Conservation (phyloP, 2,113 vertebrate genomes). For the Pteruthius melanotis region DNA sequence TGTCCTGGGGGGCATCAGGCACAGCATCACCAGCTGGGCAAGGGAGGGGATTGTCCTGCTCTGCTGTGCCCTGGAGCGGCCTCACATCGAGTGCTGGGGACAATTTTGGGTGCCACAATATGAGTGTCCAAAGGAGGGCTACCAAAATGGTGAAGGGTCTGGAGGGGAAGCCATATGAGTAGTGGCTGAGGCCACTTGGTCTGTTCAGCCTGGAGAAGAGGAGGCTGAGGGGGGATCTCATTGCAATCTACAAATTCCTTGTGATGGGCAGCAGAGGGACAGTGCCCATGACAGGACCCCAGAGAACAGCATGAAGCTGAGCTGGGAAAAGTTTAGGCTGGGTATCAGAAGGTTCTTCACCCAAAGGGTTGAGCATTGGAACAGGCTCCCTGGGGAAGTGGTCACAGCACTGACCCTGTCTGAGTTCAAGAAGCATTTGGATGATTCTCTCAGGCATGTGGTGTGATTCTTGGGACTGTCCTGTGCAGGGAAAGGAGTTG, state of each 20-base stretch:
- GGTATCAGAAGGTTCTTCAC: neutral
- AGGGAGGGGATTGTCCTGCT: neutral
- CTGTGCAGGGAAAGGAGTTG: neutral
- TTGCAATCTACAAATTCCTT: neutral
- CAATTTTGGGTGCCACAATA: too few species aligned
- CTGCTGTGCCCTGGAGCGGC: neutral
- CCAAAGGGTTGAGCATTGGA: neutral
- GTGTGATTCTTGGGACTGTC: neutral
- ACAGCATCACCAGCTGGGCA: accelerated
- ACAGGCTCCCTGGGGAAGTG: neutral
- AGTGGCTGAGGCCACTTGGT: neutral
- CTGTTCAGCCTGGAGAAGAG: neutral
- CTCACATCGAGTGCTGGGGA: neutral
- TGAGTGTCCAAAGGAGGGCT: neutral
- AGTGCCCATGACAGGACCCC: neutral
- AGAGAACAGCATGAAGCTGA: neutral
- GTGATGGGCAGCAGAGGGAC: neutral
- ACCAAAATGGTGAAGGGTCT: neutral
- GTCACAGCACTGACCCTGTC: neutral
- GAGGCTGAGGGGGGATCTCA: neutral
- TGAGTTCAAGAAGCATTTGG: neutral
- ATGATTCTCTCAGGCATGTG: neutral
- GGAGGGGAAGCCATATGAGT: neutral
- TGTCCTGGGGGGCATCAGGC: neutral
- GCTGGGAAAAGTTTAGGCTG: neutral